phyloP scores from a whole-genome alignment of 2,797 vertebrate species.

The Betta splendens region DNA sequence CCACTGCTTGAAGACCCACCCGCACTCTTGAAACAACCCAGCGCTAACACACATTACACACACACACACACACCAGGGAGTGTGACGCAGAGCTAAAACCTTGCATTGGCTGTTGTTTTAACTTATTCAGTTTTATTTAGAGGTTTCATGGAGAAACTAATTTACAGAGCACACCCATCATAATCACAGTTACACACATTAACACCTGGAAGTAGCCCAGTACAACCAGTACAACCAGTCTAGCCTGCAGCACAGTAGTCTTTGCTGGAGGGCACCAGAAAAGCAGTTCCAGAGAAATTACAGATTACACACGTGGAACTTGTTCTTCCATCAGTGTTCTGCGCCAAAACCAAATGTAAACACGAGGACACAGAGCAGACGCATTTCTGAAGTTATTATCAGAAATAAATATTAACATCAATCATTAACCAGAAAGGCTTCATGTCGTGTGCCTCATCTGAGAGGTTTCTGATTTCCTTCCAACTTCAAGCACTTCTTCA shows the following conservation, averaged over 20 bases:
- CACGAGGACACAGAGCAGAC: conserved; percentile 11
- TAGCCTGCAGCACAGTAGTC: not conserved
- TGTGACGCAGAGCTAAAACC: conserved; percentile 28
- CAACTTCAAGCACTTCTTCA: conserved; percentile 35
- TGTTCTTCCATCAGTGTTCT: conserved; percentile 19
- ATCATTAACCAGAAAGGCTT: conserved; percentile 22
- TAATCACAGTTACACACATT: not conserved
- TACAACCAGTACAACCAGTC: not conserved
- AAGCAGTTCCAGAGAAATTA: conserved; percentile 20
- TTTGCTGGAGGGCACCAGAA: not conserved
- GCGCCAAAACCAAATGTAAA: conserved; percentile 27
- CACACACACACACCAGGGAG: conserved; percentile 39
- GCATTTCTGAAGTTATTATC: conserved; percentile 7
- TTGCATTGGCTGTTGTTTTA: conserved; percentile 29
- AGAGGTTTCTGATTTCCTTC: conserved; percentile 27
- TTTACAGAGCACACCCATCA: not conserved
- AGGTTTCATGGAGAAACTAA: not conserved
- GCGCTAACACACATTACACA: conserved; percentile 35
- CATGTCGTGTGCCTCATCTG: conserved; percentile 23
- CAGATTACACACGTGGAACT: conserved; percentile 35
- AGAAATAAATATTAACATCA: conserved; percentile 20
- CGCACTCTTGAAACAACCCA: conserved; percentile 36
- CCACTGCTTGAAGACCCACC: conserved; percentile 48
- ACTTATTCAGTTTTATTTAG: not conserved
- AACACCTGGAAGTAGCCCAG: not conserved